These are phyloP conservation scores for Orthosia gracilis DNA, from an alignment of 2,888 invertebrate species.

Conservation along the genomic window DNA sequence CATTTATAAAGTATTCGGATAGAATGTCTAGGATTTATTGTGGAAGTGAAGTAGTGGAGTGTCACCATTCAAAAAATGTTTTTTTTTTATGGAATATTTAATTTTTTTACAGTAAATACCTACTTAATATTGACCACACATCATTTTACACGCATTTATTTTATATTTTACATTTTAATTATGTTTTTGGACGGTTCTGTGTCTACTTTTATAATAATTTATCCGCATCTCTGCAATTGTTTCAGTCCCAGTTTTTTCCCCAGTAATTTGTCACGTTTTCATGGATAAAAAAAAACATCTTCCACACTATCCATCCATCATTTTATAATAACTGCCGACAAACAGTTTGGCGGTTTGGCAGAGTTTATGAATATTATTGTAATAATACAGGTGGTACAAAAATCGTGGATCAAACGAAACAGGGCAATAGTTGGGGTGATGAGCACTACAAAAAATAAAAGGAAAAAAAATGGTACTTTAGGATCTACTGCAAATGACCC, in stretches of 20 bases:
- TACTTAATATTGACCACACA: conserved; percentile 23
- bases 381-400: too few species aligned
- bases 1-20: conserved; percentile 70
- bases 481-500: too few species aligned
- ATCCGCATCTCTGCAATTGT: conserved; percentile 2
- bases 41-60: conserved; percentile 45
- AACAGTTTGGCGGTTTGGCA: background rate
- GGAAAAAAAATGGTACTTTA: too few species aligned
- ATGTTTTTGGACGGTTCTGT: conserved; percentile 10
- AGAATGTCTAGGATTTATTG: conserved; percentile 60
- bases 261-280: background rate
- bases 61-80: conserved; percentile 24
- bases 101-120: conserved; percentile 29
- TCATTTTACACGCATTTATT: conserved; percentile 62
- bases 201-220: conserved; percentile 12
- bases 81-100: conserved; percentile 21
- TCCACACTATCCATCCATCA: too few species aligned
- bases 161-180: conserved; percentile 43
- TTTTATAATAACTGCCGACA: background rate
- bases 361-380: background rate
- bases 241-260: background rate
- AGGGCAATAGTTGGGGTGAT: too few species aligned
- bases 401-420: too few species aligned
- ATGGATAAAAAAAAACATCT: background rate
- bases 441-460: too few species aligned